Percentiles rank a stretch among this genome's conserved stretches.
These are phyloP conservation scores for Panthera uncia DNA, from an alignment of 2,113 vertebrate genomes.

Conservation along the genomic window DNA sequence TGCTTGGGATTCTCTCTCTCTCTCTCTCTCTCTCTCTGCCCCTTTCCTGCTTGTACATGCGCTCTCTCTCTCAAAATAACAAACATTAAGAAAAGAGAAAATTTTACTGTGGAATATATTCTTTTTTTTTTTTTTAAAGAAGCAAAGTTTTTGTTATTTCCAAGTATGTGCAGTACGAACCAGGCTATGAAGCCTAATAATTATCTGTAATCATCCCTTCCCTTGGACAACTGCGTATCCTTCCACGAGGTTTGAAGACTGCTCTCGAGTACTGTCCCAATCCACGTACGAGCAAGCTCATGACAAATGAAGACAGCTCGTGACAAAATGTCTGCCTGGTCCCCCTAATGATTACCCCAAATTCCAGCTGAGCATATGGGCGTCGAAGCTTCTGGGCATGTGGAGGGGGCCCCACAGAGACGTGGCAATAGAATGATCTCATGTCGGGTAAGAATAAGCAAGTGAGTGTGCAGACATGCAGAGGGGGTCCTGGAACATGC, in stretches of 20 bases:
- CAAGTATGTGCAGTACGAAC: not conserved
- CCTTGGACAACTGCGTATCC: accelerated
- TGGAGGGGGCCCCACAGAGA: not conserved
- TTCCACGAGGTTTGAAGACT: not conserved
- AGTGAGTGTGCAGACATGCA: not conserved
- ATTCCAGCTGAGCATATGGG: not conserved
- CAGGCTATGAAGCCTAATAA: not conserved
- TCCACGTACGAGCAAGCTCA: not conserved
- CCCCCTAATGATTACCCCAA: not conserved
- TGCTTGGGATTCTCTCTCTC: no score
- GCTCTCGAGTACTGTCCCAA: accelerated
- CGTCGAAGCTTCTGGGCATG: not conserved
- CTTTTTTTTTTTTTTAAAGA: not conserved
- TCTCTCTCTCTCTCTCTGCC: no score
- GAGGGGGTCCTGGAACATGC: not conserved
- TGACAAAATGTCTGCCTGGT: not conserved
- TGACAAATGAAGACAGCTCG: not conserved
- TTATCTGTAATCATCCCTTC: no score
- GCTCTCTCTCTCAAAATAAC: no score
- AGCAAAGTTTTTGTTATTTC: not conserved
- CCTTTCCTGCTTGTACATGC: no score
- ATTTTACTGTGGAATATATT: not conserved
- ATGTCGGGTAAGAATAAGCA: not conserved
- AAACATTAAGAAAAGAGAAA: no score
- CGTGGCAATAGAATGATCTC: no score